Percentiles rank a stretch among this genome's conserved stretches.
Conservation (phyloP, 2,797 vertebrate species). For the Parauchenoglanis ngamensis region DNA sequence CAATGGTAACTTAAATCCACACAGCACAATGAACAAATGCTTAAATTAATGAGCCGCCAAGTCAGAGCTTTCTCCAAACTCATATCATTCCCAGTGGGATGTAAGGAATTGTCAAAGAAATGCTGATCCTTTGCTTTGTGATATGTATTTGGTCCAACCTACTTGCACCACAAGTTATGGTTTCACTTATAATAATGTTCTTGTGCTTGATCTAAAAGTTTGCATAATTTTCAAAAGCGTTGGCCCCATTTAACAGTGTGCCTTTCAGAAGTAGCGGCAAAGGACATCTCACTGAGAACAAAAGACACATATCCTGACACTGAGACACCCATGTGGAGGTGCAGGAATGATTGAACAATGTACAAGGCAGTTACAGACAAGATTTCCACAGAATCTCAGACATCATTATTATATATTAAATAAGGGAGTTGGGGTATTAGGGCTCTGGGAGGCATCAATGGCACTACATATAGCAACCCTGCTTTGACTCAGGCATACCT, state of each 20-base stretch:
- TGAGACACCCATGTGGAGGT: constrained; percentile 36
- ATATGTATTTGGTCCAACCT: constrained; percentile 48
- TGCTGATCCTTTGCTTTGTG: constrained; percentile 19
- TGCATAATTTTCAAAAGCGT: constrained; percentile 48
- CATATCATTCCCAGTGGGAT: constrained; percentile 15
- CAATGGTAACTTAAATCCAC: neutral
- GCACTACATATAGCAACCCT: constrained; percentile 37
- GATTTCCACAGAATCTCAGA: constrained; percentile 31
- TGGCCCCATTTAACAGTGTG: constrained; percentile 44
- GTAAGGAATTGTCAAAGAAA: constrained; percentile 21
- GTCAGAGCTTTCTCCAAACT: neutral
- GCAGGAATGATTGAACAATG: constrained; percentile 38
- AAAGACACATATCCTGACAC: constrained; percentile 49
- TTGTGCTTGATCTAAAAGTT: constrained; percentile 59
- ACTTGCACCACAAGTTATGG: constrained; percentile 31
- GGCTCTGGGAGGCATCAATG: constrained; percentile 26
- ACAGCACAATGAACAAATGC: neutral
- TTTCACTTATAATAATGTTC: constrained; percentile 22
- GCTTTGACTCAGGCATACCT: constrained; percentile 41
- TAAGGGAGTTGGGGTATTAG: neutral
- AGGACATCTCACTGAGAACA: constrained; percentile 33
- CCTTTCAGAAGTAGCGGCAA: constrained; percentile 30
- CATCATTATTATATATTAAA: constrained; percentile 41
- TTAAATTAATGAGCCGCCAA: neutral
- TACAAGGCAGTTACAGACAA: constrained; percentile 45